Conservation (phyloP, 1,140 invertebrate species). For the Zaprionus capensis region DNA sequence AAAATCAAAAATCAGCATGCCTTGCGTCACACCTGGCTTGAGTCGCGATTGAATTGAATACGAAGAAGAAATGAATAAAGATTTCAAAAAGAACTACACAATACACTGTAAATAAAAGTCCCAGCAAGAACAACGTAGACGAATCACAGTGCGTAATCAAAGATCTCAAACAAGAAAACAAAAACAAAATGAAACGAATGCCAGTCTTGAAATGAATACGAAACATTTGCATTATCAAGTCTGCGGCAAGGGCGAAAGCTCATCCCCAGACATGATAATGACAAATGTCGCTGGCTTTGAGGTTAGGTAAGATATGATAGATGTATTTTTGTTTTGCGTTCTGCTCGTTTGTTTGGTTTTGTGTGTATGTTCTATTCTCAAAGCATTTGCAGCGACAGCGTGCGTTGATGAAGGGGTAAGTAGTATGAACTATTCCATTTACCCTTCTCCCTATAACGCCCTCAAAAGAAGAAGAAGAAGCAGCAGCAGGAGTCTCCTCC, state of each 20-base stretch:
- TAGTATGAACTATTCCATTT: conserved; percentile 36
- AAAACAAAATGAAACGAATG: neutral
- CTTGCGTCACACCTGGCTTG: conserved; percentile 82
- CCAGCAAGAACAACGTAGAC: conserved; percentile 43
- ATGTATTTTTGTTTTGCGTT: conserved; percentile 45
- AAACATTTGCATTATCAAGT: conserved; percentile 61
- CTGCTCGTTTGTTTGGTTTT: conserved; percentile 55
- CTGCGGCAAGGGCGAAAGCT: conserved; percentile 40
- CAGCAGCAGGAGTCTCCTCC: neutral
- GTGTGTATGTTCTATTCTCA: conserved; percentile 33
- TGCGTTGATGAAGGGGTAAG: conserved; percentile 52
- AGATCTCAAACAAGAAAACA: conserved; percentile 29
- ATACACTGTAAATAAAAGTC: conserved; percentile 73
- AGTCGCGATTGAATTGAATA: conserved; percentile 82
- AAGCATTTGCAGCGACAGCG: conserved; percentile 66
- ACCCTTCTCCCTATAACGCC: neutral
- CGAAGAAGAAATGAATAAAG: conserved; percentile 30
- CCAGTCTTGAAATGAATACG: conserved; percentile 5
- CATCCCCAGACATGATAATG: conserved; percentile 66
- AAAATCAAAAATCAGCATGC: conserved; percentile 66
- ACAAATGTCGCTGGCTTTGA: conserved; percentile 39
- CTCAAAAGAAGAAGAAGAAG: neutral
- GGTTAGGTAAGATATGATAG: conserved; percentile 76
- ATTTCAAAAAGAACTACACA: conserved; percentile 46
- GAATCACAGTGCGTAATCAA: conserved; percentile 12